Evolutionary conservation across 2,797 vertebrate species (phyloP), one percentile per base, ranked within the genome.

Genomic region (Acrocephalus scirpaceus): DNA sequence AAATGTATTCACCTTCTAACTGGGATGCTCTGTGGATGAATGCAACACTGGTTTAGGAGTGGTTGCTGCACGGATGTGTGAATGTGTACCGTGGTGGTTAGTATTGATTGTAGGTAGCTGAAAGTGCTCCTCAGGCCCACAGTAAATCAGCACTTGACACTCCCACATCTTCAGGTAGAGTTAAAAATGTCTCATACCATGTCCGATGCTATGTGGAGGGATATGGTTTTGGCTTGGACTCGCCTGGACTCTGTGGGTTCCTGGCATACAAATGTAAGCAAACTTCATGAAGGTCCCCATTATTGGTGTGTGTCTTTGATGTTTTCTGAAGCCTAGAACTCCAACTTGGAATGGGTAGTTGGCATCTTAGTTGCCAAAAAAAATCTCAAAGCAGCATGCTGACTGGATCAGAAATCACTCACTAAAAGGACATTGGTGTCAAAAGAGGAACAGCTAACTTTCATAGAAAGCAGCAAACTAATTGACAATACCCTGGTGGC

Each of bases 211-310:
- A 2, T 64, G 65, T 3, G 4, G 48, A 93, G 48, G 79, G 80
- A 44, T 91, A 86, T 81, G 80, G 83, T 61, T 95, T 95, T 94
- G 88, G 83, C 60, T 92, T 94, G 76, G 69, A 92, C 66, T 92
- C 79, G 81, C 56, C 83, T 94, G 90, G 93, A 90, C 77, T 82
- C 60, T 90, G 74, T 48, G 87, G 88, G 32, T 81, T 93, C 56
- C 60, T 64, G 66, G 34, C 1, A 16, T 56, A 88, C 42, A 82
- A 88, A 92, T 54, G 60, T 67, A 93, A 94, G 67, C 60, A 71
- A 64, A 76, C 26, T 92, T 90, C 74, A 78, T 95, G 88, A 96
- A 95, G 79, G 87, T n/a, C 23, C 66, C 62, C 38, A 66, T 92
- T 96, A 70, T 67, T 72, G n/a, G 44, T 91, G 48, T 91, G 85